Evolutionary conservation across 2,888 invertebrate genomes (phyloP), one percentile per base, ranked within the genome.

Genomic region (Troides aeacus): DNA sequence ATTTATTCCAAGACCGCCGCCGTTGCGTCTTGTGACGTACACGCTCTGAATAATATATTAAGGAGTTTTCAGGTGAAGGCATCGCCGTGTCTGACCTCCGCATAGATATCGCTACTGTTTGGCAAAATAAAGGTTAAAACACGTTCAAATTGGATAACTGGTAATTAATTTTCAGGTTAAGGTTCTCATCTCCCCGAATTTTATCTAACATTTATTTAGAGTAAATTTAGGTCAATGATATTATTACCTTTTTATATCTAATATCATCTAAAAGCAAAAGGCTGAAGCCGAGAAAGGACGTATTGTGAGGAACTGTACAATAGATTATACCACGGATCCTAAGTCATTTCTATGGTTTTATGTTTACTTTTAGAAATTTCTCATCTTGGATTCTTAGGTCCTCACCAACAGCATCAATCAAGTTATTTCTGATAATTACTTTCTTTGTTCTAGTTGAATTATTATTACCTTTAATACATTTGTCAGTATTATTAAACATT

Each of bases 1-100:
- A 70, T 70, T 62, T 70, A 70, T 70, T 66, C 69, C 15, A 30
- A 18, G 50, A 39, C 62, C 36, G 58, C 62, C 30, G 56, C 18
- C 53, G n/a, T 21, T 23, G 50, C 53, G 58, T 65, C 62, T 66
- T 57, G 69, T n/a, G 36, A 36, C 24, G 42, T 30, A 62, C 56
- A 24, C 58, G 39, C 8, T 36, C 39, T 59, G 69, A 70, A 70
- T 70, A 30, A 66, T 62, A 70, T 65, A 69, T 66, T 39, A 60
- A 70, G 65, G 23, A 53, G 58, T 70, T 70, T 70, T 62, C 64
- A 70, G 69, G 69, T 70, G 69, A 70, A 70, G 69, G 69, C 65
- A 21, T 62, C 53, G 36, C 42, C 57, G 23, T n/a, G 53, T 53
- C 53, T 5, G 53, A n/a, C 53, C n/a, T 53, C 53, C 53, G n/a